Base-by-base conservation (phyloP, 2,888 invertebrate genomes). In the Kryphioiulus occultus region DNA sequence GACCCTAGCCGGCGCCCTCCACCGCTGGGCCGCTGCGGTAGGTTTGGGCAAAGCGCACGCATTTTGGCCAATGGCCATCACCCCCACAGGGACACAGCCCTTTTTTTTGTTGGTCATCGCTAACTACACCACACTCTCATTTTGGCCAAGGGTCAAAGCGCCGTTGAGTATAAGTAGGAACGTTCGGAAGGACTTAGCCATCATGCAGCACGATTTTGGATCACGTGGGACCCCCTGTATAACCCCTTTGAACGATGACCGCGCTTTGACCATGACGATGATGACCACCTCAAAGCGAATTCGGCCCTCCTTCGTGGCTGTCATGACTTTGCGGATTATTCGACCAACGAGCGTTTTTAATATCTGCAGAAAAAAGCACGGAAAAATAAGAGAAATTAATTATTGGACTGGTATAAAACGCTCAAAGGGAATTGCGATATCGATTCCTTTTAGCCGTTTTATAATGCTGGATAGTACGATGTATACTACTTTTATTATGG, bases 11-110 rank as follows among this genome's bases (percentile, higher is more conserved):
- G 53, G 53, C 59, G 59, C 59, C 59, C 59, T 59, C 59, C 59
- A 59, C 59, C 59, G 59, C 59, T 59, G 59, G 59, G 59, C 59
- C 59, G 19, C 59, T 59, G 59, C 59, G 59, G 59, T 59, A 59
- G 59, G 59, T 59, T 59, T 47, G 7, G 15, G 42, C 15, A 12
- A 42, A 42, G 15, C 42, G 53, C 53, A 53, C 59, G n/a, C n/a
- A n/a, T n/a, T 59, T 59, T n/a, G 59, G 59, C 19, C 59, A 59
- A n/a, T n/a, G 59, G 59, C 19, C 59, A 59, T 9, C 59, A 59
- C 19, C 59, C 59, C 19, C n/a, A n/a, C 59, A n/a, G 19, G 35
- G 35, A 7, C 35, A 35, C n/a, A n/a, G n/a, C n/a, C n/a, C n/a
- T n/a, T 44, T 44, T n/a, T 59, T 59, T 59, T 19, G 59, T 19